A percentile compares a stretch with the other conserved stretches of the same genome.
Evolutionary conservation across 2,888 invertebrate species (phyloP).

Genomic region (Dendrolimus houi): DNA sequence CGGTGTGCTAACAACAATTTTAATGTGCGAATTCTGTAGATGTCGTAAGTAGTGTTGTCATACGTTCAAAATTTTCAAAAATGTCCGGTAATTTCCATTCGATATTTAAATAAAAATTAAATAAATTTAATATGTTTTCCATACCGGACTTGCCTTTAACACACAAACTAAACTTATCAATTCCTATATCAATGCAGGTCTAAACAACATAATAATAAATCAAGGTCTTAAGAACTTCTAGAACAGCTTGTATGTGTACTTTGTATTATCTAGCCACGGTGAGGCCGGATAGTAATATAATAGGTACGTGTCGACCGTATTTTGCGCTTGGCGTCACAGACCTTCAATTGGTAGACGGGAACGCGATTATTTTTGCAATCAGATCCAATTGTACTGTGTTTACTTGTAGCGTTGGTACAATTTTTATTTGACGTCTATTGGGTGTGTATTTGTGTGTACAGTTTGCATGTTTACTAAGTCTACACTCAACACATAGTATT

Average conservation of each 20-base stretch:
- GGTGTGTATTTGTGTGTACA: too few relatives aligned
- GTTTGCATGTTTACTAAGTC: too few relatives aligned
- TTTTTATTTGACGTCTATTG: neutral
- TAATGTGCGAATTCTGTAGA: too few relatives aligned
- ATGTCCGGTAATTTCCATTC: too few relatives aligned
- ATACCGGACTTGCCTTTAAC: too few relatives aligned
- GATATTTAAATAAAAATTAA: too few relatives aligned
- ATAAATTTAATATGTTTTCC: too few relatives aligned
- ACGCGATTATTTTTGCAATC: conserved; percentile 59
- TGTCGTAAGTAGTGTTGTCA: too few relatives aligned
- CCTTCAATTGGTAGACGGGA: conserved; percentile 47
- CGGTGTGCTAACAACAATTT: too few relatives aligned
- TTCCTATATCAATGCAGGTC: neutral
- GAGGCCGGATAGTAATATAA: neutral
- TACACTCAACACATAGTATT: too few relatives aligned
- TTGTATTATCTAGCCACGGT: neutral
- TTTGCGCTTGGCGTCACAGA: conserved; percentile 19
- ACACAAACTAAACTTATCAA: neutral
- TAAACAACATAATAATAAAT: neutral
- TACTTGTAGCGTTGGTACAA: conserved; percentile 17
- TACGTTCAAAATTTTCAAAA: too few relatives aligned
- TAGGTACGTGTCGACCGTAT: conserved; percentile 1
- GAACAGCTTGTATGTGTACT: neutral
- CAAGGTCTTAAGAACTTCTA: neutral
- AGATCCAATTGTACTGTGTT: conserved; percentile 42